A percentile compares a stretch with the other conserved stretches of the same genome.
These are phyloP conservation scores for Sinocyclocheilus rhinocerous DNA, from an alignment of 2,113 vertebrate species.

Conservation along the genomic window DNA sequence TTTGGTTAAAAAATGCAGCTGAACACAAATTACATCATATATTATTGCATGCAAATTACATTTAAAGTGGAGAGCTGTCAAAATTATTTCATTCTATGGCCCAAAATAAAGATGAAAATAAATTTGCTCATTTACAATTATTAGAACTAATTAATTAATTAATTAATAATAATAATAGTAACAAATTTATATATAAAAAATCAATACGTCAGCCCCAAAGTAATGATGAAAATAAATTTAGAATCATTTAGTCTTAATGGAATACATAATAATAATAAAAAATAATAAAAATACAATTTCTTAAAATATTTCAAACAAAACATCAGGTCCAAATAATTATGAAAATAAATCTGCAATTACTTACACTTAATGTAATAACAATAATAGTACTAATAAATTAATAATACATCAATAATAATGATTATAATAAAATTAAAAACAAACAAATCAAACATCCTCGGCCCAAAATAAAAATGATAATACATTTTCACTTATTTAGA, in stretches of 20 bases:
- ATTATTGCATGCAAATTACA: not conserved
- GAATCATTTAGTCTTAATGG: not conserved
- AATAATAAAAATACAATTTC: too few species aligned
- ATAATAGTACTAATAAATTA: too few species aligned
- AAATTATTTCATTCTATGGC: not conserved
- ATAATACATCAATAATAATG: too few species aligned
- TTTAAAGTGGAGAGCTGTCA: not conserved
- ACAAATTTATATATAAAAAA: too few species aligned
- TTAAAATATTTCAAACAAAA: not conserved
- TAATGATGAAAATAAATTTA: not conserved
- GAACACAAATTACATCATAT: not conserved
- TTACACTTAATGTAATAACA: not conserved
- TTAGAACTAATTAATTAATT: not conserved
- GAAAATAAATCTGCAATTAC: not conserved
- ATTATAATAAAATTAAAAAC: too few species aligned
- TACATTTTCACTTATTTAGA: too few species aligned
- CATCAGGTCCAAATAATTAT: not conserved
- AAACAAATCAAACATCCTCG: too few species aligned
- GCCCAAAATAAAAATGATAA: too few species aligned
- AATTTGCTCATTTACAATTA: not conserved
- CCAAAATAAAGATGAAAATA: not conserved
- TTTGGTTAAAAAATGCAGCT: not conserved
- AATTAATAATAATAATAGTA: not conserved
- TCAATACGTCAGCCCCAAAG: too few species aligned
- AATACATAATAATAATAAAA: too few species aligned